Evolutionary conservation across 2,888 invertebrate genomes (phyloP).

Genomic region (Parnassius orleans): DNA sequence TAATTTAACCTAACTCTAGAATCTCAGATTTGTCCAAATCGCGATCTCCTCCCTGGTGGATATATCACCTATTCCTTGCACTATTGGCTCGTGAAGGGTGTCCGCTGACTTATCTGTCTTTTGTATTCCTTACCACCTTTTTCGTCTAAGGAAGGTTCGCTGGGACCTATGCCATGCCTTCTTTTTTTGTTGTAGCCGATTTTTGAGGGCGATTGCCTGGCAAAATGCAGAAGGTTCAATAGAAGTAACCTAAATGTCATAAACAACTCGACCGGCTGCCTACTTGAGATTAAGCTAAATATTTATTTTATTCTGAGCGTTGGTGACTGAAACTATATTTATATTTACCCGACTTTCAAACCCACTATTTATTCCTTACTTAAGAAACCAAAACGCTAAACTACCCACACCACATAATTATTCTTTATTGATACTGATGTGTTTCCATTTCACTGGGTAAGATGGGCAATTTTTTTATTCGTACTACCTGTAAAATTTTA

Average conservation of each 20-base stretch:
- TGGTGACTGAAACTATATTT: too few relatives aligned
- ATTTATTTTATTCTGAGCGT: too few relatives aligned
- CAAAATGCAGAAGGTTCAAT: conserved; percentile 6
- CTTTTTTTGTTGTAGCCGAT: conserved; percentile 85
- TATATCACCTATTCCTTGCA: conserved; percentile 99
- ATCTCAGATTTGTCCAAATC: conserved; percentile 99
- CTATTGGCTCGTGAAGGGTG: conserved; percentile 99
- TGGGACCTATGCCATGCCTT: conserved; percentile 85
- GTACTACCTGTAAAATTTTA: too few relatives aligned
- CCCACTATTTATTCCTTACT: too few relatives aligned
- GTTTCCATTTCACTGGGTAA: too few relatives aligned
- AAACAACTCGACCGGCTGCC: too few relatives aligned
- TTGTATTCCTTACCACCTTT: conserved; percentile 92
- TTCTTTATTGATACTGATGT: too few relatives aligned
- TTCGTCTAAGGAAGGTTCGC: conserved; percentile 84
- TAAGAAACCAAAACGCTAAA: too few relatives aligned
- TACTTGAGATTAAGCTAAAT: too few relatives aligned
- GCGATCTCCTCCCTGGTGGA: conserved; percentile 99
- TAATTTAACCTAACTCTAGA: conserved; percentile 97
- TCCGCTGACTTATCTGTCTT: conserved; percentile 94
- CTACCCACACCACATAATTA: too few relatives aligned
- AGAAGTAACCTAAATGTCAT: background rate
- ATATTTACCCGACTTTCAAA: too few relatives aligned
- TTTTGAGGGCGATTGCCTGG: conserved; percentile 65
- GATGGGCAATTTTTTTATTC: too few relatives aligned